phyloP scores from a whole-genome alignment of 2,888 invertebrate species.

The Napeogenes inachia region DNA sequence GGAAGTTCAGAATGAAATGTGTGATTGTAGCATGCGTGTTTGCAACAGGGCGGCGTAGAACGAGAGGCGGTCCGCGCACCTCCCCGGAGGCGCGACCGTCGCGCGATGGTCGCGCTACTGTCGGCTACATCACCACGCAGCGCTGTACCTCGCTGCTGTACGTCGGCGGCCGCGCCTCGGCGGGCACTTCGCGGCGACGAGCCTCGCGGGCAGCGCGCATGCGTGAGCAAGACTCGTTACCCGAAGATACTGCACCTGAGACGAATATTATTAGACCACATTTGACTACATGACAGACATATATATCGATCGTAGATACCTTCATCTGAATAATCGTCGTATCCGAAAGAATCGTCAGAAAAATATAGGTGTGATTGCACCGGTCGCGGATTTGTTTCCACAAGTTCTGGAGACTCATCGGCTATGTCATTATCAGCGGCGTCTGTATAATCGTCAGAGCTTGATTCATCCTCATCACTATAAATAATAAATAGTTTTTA shows the following conservation, averaged over 20 bases:
- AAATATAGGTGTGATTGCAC: slow-evolving; percentile 48
- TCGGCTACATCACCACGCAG: slow-evolving; percentile 57
- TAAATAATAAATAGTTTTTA: neutral
- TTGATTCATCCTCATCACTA: slow-evolving; percentile 63
- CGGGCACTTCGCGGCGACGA: slow-evolving; percentile 65
- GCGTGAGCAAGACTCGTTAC: slow-evolving; percentile 68
- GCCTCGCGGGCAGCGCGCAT: slow-evolving; percentile 69
- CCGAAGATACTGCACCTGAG: slow-evolving; percentile 62
- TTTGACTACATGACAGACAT: neutral
- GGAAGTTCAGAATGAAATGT: slow-evolving; percentile 1
- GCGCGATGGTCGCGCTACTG: slow-evolving; percentile 26
- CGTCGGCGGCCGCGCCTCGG: slow-evolving; percentile 59
- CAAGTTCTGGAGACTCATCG: slow-evolving; percentile 42
- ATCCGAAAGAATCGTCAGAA: slow-evolving; percentile 66
- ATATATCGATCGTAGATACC: slow-evolving; percentile 39
- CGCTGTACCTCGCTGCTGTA: slow-evolving; percentile 75
- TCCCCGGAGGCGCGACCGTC: slow-evolving; percentile 31
- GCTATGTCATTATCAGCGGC: slow-evolving; percentile 54
- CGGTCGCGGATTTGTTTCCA: slow-evolving; percentile 31
- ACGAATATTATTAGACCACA: too few species aligned
- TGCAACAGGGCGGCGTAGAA: slow-evolving; percentile 32
- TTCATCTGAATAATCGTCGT: slow-evolving; percentile 67
- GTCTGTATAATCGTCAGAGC: slow-evolving; percentile 64
- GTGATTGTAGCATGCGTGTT: neutral
- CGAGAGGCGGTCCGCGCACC: slow-evolving; percentile 42